Evolutionary conservation across 2,888 invertebrate species (phyloP).

Genomic region (Cordilura impudica): DNA sequence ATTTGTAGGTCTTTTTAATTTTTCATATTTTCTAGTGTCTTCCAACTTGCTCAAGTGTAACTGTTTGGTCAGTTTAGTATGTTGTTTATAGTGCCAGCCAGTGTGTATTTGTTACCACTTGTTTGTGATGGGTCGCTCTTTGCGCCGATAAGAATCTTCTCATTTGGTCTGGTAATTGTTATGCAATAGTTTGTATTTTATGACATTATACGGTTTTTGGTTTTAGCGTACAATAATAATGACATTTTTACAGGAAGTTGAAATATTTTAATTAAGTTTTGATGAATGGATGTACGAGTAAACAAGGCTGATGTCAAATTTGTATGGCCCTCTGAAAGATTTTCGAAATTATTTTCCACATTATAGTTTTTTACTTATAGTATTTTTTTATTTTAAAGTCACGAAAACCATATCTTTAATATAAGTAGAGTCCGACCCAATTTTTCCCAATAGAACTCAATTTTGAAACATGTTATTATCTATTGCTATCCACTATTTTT

Average conservation of each 20-base stretch:
- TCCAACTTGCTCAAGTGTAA: constrained; percentile 47
- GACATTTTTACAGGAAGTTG: constrained; percentile 41
- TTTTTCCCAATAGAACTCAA: no score
- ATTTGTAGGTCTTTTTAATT: background rate
- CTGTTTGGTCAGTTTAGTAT: constrained; percentile 46
- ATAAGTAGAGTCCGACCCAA: no score
- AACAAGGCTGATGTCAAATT: no score
- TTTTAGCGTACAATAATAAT: constrained; percentile 32
- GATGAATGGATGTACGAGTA: background rate
- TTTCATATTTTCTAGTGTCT: constrained; percentile 30
- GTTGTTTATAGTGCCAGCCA: background rate
- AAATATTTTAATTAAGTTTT: constrained; percentile 30
- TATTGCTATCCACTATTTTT: no score
- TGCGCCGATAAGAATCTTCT: constrained; percentile 44
- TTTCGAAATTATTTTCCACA: no score
- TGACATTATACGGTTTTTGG: constrained; percentile 47
- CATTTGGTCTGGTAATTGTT: constrained; percentile 15
- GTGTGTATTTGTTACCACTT: constrained; percentile 9
- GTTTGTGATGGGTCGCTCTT: constrained; percentile 9
- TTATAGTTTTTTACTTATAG: no score
- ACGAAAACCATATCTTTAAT: no score
- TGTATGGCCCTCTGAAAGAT: no score
- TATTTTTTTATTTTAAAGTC: no score
- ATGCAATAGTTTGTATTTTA: constrained; percentile 34
- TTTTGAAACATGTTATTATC: no score